Percentiles rank a stretch among this genome's conserved stretches.
Evolutionary conservation across 2,113 vertebrate species (phyloP).

Genomic region (Perca flavescens): DNA sequence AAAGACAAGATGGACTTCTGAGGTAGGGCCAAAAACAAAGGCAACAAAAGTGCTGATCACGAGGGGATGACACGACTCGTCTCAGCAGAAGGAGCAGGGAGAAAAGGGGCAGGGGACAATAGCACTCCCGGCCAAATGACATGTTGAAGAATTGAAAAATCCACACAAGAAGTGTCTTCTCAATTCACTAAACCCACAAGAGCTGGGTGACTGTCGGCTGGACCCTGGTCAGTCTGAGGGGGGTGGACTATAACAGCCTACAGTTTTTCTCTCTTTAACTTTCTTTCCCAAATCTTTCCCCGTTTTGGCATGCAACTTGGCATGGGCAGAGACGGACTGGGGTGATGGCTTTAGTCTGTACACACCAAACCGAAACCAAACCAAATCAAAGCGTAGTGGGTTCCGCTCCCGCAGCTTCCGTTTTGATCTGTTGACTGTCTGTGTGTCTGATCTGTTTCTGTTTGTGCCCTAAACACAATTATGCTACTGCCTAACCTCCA

Average conservation of each 20-base stretch:
- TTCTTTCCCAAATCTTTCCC: conserved; percentile 72
- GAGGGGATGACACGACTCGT: conserved; percentile 98
- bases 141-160: conserved; percentile 98
- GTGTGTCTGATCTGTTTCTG: conserved; percentile 76
- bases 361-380: conserved; percentile 74
- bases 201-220: conserved; percentile 92
- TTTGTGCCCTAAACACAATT: conserved; percentile 77
- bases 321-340: conserved; percentile 69
- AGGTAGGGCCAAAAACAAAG: conserved; percentile 99
- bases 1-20: conserved; percentile 99
- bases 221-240: conserved; percentile 86
- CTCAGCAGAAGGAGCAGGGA: conserved; percentile 89
- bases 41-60: conserved; percentile 99
- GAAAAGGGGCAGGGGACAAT: conserved; percentile 92
- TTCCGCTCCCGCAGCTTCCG: conserved; percentile 78
- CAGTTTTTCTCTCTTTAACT: conserved; percentile 61
- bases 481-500: conserved; percentile 73
- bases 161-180: conserved; percentile 95
- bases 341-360: conserved; percentile 73
- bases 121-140: conserved; percentile 95
- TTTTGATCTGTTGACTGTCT: conserved; percentile 78
- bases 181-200: conserved; percentile 88
- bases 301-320: conserved; percentile 78
- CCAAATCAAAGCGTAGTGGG: conserved; percentile 78
- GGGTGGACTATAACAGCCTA: conserved; percentile 61